phyloP scores from a whole-genome alignment of 2,113 vertebrate species.

The Solea senegalensis region DNA sequence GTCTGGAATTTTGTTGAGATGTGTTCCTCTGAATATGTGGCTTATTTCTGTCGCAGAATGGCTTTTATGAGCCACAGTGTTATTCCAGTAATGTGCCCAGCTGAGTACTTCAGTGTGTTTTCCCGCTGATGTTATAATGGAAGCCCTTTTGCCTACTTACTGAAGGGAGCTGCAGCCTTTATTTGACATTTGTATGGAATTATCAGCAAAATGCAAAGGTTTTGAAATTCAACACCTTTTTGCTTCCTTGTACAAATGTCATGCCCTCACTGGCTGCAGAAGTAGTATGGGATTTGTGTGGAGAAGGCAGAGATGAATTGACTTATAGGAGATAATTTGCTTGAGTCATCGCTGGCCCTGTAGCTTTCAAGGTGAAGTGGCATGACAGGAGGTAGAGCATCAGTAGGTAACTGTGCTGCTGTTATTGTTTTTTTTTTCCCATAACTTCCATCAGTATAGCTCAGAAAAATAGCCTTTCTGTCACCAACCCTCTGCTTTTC shows the following conservation, averaged over 20 bases:
- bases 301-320: slow-evolving; percentile 66
- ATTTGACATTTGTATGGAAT: slow-evolving; percentile 41
- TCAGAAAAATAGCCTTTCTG: slow-evolving; percentile 60
- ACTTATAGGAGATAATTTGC: slow-evolving; percentile 71
- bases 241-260: slow-evolving; percentile 4
- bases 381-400: slow-evolving; percentile 76
- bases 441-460: slow-evolving; percentile 49
- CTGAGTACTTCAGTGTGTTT: slow-evolving; percentile 58
- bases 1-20: not conserved
- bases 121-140: slow-evolving; percentile 73
- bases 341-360: slow-evolving; percentile 70
- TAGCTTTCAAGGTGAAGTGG: slow-evolving; percentile 71
- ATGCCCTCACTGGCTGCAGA: slow-evolving; percentile 22
- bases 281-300: slow-evolving; percentile 36
- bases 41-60: slow-evolving; percentile 70
- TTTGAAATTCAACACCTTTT: slow-evolving; percentile 20
- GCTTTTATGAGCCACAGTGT: slow-evolving; percentile 77
- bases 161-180: slow-evolving; percentile 29
- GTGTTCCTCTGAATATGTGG: slow-evolving; percentile 66
- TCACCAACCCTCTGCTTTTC: slow-evolving; percentile 65
- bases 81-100: slow-evolving; percentile 62
- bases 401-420: slow-evolving; percentile 63
- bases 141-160: slow-evolving; percentile 19
- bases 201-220: slow-evolving; percentile 32
- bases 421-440: slow-evolving; percentile 64